A percentile compares a stretch with the other conserved stretches of the same genome.
Evolutionary conservation across 1,140 invertebrate species (phyloP).

Genomic region (Drosophila mojavensis): DNA sequence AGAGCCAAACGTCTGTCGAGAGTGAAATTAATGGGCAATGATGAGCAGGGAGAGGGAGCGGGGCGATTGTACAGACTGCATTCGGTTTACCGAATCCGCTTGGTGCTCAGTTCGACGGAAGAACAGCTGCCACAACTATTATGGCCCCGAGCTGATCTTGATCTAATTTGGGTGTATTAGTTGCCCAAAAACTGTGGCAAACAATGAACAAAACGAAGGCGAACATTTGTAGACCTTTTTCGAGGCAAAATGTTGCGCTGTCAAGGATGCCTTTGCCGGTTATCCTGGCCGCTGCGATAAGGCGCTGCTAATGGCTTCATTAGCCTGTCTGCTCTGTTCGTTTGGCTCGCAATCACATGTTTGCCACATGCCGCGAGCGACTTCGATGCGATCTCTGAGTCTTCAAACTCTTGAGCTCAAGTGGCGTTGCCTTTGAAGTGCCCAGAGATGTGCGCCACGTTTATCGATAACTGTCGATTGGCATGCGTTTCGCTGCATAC

Average conservation of each 20-base stretch:
- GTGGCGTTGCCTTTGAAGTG: slow-evolving; percentile 67
- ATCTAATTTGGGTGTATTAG: slow-evolving; percentile 82
- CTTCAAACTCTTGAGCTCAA: slow-evolving; percentile 24
- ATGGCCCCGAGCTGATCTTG: slow-evolving; percentile 61
- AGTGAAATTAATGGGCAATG: slow-evolving; percentile 62
- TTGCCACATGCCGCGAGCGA: slow-evolving; percentile 71
- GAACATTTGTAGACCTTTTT: slow-evolving; percentile 34
- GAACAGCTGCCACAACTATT: slow-evolving; percentile 70
- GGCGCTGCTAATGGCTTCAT: slow-evolving; percentile 79
- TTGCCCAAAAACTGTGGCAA: slow-evolving; percentile 66
- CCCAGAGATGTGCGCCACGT: slow-evolving; percentile 30
- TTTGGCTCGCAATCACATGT: slow-evolving; percentile 55
- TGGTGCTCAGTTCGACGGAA: slow-evolving; percentile 41
- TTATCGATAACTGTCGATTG: slow-evolving; percentile 69
- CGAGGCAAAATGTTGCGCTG: slow-evolving; percentile 12
- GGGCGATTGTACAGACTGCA: neutral
- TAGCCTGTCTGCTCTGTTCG: slow-evolving; percentile 52
- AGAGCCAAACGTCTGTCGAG: slow-evolving; percentile 47
- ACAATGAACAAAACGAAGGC: slow-evolving; percentile 42
- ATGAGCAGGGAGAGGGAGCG: slow-evolving; percentile 39
- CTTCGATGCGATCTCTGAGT: slow-evolving; percentile 55
- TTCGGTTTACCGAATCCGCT: slow-evolving; percentile 48
- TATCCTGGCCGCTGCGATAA: slow-evolving; percentile 60
- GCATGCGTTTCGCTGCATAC: slow-evolving; percentile 57
- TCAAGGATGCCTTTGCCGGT: slow-evolving; percentile 50